Percentiles rank a stretch among this genome's conserved stretches.
Conservation (phyloP, 2,888 invertebrate species). For the Pristionchus entomophagus region DNA sequence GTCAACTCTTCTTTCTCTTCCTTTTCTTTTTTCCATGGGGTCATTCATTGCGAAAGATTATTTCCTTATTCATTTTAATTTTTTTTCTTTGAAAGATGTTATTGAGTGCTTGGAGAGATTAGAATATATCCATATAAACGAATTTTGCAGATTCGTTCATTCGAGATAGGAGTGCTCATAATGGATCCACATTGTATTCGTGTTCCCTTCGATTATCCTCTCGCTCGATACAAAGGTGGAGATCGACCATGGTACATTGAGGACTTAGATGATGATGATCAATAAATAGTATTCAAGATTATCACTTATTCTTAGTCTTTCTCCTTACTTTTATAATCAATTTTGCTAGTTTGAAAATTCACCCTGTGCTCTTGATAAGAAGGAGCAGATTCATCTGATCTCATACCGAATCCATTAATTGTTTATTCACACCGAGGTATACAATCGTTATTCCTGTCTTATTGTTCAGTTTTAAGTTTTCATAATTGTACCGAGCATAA, state of each 20-base stretch:
- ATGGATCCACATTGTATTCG: slow-evolving; percentile 54
- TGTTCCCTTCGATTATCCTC: slow-evolving; percentile 70
- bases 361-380: no score
- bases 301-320: no score
- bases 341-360: no score
- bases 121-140: no score
- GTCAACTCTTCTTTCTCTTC: no score
- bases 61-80: no score
- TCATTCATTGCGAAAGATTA: no score
- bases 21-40: no score
- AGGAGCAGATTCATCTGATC: not conserved
- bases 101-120: no score
- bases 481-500: not conserved
- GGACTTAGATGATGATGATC: not conserved
- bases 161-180: slow-evolving; percentile 70
- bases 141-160: slow-evolving; percentile 59
- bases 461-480: not conserved
- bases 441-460: not conserved
- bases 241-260: slow-evolving; percentile 49
- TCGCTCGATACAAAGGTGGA: slow-evolving; percentile 38
- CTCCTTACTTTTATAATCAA: no score
- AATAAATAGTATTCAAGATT: not conserved
- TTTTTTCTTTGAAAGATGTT: no score
- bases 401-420: not conserved
- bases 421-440: not conserved